Base-by-base conservation (phyloP, 2,797 vertebrate genomes). In the Heterohyrax brucei region DNA sequence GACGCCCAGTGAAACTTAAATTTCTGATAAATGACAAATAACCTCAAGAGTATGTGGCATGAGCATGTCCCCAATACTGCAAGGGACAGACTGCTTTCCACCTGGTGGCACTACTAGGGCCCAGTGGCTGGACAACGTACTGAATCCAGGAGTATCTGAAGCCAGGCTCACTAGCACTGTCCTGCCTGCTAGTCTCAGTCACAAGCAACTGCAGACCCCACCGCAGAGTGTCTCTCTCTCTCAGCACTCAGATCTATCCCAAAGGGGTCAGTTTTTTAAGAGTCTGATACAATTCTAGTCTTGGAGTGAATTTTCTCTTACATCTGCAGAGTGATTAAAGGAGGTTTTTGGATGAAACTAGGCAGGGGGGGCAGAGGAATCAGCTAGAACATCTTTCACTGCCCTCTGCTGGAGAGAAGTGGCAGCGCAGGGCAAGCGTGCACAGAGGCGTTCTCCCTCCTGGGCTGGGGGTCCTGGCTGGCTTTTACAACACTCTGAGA, bases 361-460 rank as follows among this genome's bases (percentile, higher is more conserved):
- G 79, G 94, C 94, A 59, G 59, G 95, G 50, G n/a, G 92, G 44
- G 88, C 9, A 30, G 30, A 94, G 77, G 73, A 91, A 84, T 83
- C 53, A 77, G 86, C 89, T 10, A 59, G 50, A 24, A n/a, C 10
- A 0, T 30, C 66, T 4, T 77, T 70, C 44, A 64, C 90, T 91
- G 96, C 96, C 96, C 97, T 96, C 96, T 98, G 92, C 96, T 92
- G 97, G 95, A 59, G 18, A 80, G 64, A 87, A 92, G 30, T 0
- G 13, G 95, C 78, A 90, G 61, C n/a, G 72, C 85, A 3, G 61
- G 68, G 18, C 61, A 4, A 30, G 24, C 2, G 44, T 81, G 64
- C 66, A 30, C 70, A 10, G 72, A 10, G 59, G 59, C 70, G 72
- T 89, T 78, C 19, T 59, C 12, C 64, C 53, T 22, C 6, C 0